Base-by-base conservation (phyloP, 2,113 vertebrate genomes). In the Gulo gulo region DNA sequence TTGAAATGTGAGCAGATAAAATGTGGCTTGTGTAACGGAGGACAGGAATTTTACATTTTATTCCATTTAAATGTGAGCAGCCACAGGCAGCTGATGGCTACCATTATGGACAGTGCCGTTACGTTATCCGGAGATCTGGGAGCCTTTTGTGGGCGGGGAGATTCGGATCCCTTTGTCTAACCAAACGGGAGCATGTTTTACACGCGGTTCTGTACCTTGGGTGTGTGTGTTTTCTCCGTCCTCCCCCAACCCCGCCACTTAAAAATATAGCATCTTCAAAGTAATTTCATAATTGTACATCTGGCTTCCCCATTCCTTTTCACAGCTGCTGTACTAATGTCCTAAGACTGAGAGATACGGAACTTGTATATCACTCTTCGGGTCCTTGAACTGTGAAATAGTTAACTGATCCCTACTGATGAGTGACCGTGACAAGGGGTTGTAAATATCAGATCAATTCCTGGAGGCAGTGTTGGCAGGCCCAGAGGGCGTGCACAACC, bases 21-120 rank as follows among this genome's bases (percentile, higher is more conserved):
- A 42, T 34, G 47, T 67, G 57, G 73, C 57, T 24, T 1, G 52
- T 52, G 61, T 36, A 23, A 23, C 69, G 2, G 45, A 85, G 92
- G n/a, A 39, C 65, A 39, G 8, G 42, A 24, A 18, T 74, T 74
- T 73, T 45, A 67, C 10, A 7, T 45, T 65, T 57, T 18, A 34
- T 45, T 79, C 20, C 29, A 8, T 47, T 78, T 63, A 24, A 71
- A 29, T 39, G 39, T 52, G 47, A 94, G 24, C 8, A 47, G 73
- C 65, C 39, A 3, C 2, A 5, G 45, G 61, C 12, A 7, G 42
- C n/a, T 4, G 2, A 0, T 7, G 73, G n/a, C 71, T 59, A 16
- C 84, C 5, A 0, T 61, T 52, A 29, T 18, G 63, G 80, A 36
- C 23, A 9, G 55, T 1, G 5, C 5, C 1, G 7, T 76, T 92